A percentile compares a stretch with the other conserved stretches of the same genome.
These are phyloP conservation scores for Agrilus cyanescens DNA, from an alignment of 2,888 invertebrate genomes.

Conservation along the genomic window DNA sequence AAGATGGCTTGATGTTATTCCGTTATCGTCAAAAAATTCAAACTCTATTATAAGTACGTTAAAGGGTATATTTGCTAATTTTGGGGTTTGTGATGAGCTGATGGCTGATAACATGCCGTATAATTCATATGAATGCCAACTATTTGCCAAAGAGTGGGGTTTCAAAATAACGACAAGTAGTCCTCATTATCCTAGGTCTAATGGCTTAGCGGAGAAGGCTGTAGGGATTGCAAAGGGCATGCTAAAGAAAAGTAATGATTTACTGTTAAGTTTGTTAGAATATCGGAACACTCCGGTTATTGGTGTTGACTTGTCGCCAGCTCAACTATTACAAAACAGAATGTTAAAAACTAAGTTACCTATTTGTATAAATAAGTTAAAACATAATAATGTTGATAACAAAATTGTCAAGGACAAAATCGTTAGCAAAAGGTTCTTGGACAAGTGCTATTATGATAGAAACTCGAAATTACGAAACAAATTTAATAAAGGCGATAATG, in stretches of 20 bases:
- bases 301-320: conserved; percentile 5
- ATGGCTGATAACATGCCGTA: conserved; percentile 14
- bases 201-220: conserved; percentile 13
- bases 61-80: not conserved
- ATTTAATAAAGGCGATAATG: not conserved
- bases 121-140: conserved; percentile 8
- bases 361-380: not conserved
- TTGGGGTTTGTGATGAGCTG: conserved; percentile 10
- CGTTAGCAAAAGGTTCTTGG: not conserved
- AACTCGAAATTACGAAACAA: not conserved
- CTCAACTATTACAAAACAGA: too few species aligned
- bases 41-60: not conserved
- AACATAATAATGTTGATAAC: not conserved
- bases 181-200: conserved; percentile 13
- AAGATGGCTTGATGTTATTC: not conserved
- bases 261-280: conserved; percentile 6
- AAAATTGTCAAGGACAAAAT: not conserved
- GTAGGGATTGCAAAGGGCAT: conserved; percentile 5
- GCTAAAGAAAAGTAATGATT: conserved; percentile 4
- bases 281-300: conserved; percentile 9
- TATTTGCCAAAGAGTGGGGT: conserved; percentile 13
- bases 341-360: conserved; percentile 8
- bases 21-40: not conserved
- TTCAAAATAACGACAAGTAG: conserved; percentile 12
- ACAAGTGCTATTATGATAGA: not conserved